Conservation (phyloP, 2,113 vertebrate species). For the Saccopteryx leptura region DNA sequence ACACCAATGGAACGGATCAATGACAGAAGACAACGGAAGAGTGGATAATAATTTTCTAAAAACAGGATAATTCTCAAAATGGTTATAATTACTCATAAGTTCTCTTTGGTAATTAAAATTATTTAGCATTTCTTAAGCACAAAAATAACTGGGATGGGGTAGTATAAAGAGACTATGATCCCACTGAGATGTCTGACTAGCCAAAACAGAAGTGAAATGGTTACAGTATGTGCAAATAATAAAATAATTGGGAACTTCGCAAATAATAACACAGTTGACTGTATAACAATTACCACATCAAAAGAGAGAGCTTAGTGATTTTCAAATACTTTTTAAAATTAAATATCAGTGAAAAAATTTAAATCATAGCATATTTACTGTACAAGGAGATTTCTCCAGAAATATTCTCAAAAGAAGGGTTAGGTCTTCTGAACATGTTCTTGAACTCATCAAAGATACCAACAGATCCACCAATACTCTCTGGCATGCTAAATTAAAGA, state of each 20-base stretch:
- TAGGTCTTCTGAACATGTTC: constrained; percentile 95
- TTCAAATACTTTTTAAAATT: constrained; percentile 40
- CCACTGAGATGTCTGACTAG: not conserved
- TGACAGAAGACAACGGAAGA: not conserved
- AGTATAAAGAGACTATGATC: not conserved
- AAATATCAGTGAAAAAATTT: constrained; percentile 1
- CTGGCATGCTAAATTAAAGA: constrained; percentile 92
- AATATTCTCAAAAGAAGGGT: constrained; percentile 95
- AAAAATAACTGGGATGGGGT: not conserved
- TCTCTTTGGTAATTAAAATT: constrained; percentile 55
- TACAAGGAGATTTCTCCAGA: constrained; percentile 96
- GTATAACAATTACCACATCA: not conserved
- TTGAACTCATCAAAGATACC: constrained; percentile 95
- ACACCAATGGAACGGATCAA: not conserved
- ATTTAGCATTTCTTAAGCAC: constrained; percentile 54
- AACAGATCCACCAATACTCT: constrained; percentile 94
- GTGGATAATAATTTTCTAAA: not conserved
- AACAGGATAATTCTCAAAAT: not conserved
- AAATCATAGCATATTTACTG: constrained; percentile 89
- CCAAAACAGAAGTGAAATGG: constrained; percentile 46
- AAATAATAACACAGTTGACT: not conserved
- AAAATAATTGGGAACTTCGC: not conserved
- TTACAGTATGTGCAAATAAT: constrained; percentile 34
- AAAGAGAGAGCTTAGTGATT: constrained; percentile 15
- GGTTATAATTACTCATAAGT: constrained; percentile 28